phyloP scores from a whole-genome alignment of 2,888 invertebrate genomes.

The Arctia plantaginis region DNA sequence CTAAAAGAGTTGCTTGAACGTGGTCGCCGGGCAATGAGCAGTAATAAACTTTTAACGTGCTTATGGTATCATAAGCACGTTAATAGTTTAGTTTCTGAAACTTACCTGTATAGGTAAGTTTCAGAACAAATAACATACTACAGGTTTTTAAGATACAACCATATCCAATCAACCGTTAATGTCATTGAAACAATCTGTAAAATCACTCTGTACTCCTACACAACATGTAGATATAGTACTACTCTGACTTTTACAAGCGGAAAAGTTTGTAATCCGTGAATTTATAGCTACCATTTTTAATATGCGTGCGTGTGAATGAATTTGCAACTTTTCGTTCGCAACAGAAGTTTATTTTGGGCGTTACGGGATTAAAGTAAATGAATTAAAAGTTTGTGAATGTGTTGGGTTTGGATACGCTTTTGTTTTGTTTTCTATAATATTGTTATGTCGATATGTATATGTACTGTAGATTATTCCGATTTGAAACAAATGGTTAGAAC shows the following conservation, averaged over 20 bases:
- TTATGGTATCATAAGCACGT: too few relatives aligned
- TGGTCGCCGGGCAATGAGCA: too few relatives aligned
- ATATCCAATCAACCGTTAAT: slow-evolving; percentile 2
- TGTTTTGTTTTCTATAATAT: slow-evolving; percentile 32
- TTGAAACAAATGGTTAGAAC: not conserved
- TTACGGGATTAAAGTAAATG: slow-evolving; percentile 35
- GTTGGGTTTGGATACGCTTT: slow-evolving; percentile 23
- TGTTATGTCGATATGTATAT: slow-evolving; percentile 6
- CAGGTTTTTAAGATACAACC: not conserved
- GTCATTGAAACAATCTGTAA: slow-evolving; percentile 28
- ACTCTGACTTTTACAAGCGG: slow-evolving; percentile 37
- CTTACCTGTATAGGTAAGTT: too few relatives aligned
- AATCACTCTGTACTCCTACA: slow-evolving; percentile 15
- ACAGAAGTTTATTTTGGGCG: slow-evolving; percentile 26
- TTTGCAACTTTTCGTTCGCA: slow-evolving; percentile 29
- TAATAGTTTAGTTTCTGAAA: too few relatives aligned
- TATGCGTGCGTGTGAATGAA: slow-evolving; percentile 42
- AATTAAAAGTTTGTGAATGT: slow-evolving; percentile 44
- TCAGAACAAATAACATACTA: too few relatives aligned
- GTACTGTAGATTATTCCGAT: slow-evolving; percentile 9
- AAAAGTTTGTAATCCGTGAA: slow-evolving; percentile 49
- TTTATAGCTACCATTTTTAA: slow-evolving; percentile 49
- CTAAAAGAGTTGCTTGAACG: too few relatives aligned
- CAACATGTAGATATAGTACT: slow-evolving; percentile 26
- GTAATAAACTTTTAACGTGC: too few relatives aligned